Evolutionary conservation across 92 coral and sea anemone genomes (phyloP).

Genomic region (Scolanthus callimorphus): DNA sequence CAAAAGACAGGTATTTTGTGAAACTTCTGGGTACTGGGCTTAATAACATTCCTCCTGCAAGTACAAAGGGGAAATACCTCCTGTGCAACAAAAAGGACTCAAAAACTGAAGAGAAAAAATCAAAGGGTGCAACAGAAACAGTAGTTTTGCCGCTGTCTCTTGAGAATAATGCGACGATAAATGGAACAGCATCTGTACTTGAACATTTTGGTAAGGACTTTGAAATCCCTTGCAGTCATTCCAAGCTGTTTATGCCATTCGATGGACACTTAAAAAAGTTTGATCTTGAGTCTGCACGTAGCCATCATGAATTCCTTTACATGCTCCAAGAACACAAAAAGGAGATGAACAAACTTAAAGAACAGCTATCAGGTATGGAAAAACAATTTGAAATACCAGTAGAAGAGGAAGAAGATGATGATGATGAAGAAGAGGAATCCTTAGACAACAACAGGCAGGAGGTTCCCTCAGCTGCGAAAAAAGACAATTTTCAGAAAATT

Average conservation of each 20-base stretch:
- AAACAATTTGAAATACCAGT: constrained; percentile 8
- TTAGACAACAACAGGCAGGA: constrained; percentile 24
- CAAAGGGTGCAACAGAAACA: too few species aligned
- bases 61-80: too few species aligned
- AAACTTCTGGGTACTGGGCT: too few species aligned
- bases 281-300: constrained; percentile 13
- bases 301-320: constrained; percentile 17
- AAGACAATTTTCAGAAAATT: constrained; percentile 15
- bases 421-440: too few species aligned
- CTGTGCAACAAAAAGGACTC: too few species aligned
- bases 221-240: constrained; percentile 35
- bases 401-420: not conserved
- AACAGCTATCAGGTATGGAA: constrained; percentile 13
- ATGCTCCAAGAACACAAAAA: constrained; percentile 23
- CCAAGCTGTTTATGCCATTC: constrained; percentile 16
- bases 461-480: constrained; percentile 1
- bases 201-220: too few species aligned
- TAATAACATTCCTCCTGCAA: too few species aligned
- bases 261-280: constrained; percentile 20
- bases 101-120: too few species aligned
- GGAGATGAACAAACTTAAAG: constrained; percentile 8
- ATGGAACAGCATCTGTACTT: too few species aligned
- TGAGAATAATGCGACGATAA: too few species aligned
- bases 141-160: too few species aligned
- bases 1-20: too few species aligned